Evolutionary conservation across 2,888 invertebrate species (phyloP), one percentile per base, ranked within the genome.

Genomic region (Drosophila kanekoi): DNA sequence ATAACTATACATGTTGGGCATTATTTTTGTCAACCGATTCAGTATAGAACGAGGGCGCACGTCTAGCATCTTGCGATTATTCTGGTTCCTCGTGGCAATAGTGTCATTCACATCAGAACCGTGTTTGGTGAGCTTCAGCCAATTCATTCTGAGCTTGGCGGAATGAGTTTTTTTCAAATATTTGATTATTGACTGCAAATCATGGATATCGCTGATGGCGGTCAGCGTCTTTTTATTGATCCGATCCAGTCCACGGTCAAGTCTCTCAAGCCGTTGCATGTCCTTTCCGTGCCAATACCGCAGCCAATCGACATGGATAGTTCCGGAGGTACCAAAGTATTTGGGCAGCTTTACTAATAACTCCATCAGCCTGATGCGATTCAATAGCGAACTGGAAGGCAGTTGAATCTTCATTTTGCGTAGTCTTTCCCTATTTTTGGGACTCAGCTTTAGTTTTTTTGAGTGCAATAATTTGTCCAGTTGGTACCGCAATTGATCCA

Each of bases 351-450:
- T n/a, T 11, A 45, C 61, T 2, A 59, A 38, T 0, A 79, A 37
- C n/a, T 79, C 79, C 72, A 79, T 77, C 3, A 80, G 51, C 4
- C 41, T 43, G n/a, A 83, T 54, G 1, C 58, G 53, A 13, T 70
- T 45, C 0, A n/a, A 10, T 1, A 74, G 48, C 1, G 32, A 54
- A 37, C 53, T 6, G 13, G 2, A 1, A 3, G 74, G 74, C 16
- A 72, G 6, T 1, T 37, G 14, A 10, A n/a, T 38, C 0, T 33
- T 23, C 0, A 79, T 8, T 18, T 49, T 45, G 0, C 13, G 9
- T 9, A 74, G 33, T 4, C 40, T 16, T 14, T 32, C 16, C 2
- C n/a, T 38, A 11, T 33, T 14, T 9, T 13, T 16, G 13, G 9
- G 3, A 0, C 14, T 43, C 2, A 62, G 23, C 0, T 43, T 16